Evolutionary conservation across 1,140 invertebrate species (phyloP), one percentile per base, ranked within the genome.

Genomic region (Ectropis grisescens): DNA sequence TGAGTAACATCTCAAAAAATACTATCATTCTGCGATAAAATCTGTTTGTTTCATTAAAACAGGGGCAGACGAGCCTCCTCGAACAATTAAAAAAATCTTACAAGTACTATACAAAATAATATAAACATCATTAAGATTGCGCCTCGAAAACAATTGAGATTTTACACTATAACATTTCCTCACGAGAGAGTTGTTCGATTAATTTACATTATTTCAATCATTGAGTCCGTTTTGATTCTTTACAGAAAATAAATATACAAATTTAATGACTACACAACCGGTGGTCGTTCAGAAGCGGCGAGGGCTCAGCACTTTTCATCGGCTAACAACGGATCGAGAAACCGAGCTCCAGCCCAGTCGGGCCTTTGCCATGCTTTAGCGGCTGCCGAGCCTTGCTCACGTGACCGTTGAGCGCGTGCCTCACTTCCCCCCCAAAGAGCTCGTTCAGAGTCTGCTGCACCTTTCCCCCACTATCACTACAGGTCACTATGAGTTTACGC

Each of bases 41-140:
- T 33, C 66, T 70, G 75, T 65, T 67, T 64, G 45, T n/a, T 62
- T 41, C 57, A 48, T 58, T 50, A 54, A 55, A 52, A 47, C 47
- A 36, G n/a, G n/a, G n/a, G n/a, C n/a, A n/a, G n/a, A n/a, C n/a
- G n/a, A n/a, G n/a, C n/a, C n/a, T n/a, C n/a, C n/a, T n/a, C 52
- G 45, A 53, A 47, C 48, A 42, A 49, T 70, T 71, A 55, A 51
- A 67, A 75, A 82, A 79, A 62, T 71, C 76, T 82, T 82, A 82
- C 62, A 71, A 82, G 78, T 72, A 82, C 80, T 80, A 74, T 83
- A 83, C 78, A 83, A 83, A 83, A 82, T 76, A 79, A 83, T 81
- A 81, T 65, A 80, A 76, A 80, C 58, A 65, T 75, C 66, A n/a
- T n/a, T n/a, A n/a, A 74, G 48, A 71, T 69, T 57, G 53, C 37